phyloP scores from a whole-genome alignment of 2,113 vertebrate species.

The Atrichornis clamosus region DNA sequence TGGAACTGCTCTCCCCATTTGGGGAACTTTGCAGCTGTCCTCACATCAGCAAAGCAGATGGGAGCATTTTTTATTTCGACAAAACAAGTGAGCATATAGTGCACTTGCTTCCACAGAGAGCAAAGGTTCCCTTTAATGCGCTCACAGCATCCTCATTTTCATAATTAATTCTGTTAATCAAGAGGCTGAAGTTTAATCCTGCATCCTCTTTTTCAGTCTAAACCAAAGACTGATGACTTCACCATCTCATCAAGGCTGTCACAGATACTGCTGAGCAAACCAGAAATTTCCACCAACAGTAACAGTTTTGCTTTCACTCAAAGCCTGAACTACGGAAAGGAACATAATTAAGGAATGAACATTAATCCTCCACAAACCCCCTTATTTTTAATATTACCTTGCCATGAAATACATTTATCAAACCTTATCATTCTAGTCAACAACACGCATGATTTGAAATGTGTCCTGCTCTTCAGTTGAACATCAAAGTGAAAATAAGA shows the following conservation, averaged over 20 bases:
- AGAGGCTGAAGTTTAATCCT: not conserved
- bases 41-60: constrained; percentile 23
- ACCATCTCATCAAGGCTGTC: not conserved
- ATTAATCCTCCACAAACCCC: not conserved
- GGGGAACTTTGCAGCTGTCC: not conserved
- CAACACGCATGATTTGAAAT: not conserved
- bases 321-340: not conserved
- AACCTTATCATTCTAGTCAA: not conserved
- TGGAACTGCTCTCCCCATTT: not conserved
- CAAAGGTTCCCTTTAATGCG: constrained; percentile 17
- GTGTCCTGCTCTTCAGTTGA: not conserved
- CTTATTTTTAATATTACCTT: not conserved
- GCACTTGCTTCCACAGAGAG: not conserved
- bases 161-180: constrained; percentile 33
- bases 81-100: not conserved
- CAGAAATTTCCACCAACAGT: not conserved
- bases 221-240: not conserved
- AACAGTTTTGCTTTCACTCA: not conserved
- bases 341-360: not conserved
- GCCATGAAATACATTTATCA: not conserved
- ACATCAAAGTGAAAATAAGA: not conserved
- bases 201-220: not conserved
- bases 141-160: not conserved
- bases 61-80: not conserved
- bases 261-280: not conserved